phyloP scores from a whole-genome alignment of 2,888 invertebrate species.

The Pimpla rufipes region DNA sequence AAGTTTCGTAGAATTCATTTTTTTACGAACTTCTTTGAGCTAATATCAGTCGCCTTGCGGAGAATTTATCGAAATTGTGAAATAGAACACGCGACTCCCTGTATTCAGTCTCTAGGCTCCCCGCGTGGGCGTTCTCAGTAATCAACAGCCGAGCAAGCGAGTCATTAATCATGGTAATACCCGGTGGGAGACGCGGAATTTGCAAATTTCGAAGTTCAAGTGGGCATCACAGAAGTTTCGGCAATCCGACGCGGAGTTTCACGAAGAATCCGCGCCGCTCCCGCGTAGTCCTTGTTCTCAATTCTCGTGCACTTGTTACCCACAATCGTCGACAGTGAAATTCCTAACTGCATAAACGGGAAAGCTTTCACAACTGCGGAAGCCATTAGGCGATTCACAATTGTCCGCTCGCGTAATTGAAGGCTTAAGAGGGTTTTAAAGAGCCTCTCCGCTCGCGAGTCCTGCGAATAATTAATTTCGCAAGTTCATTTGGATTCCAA shows the following conservation, averaged over 20 bases:
- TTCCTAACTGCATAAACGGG: constrained; percentile 28
- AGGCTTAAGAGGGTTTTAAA: constrained; percentile 36
- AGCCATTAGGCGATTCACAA: constrained; percentile 23
- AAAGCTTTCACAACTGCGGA: constrained; percentile 23
- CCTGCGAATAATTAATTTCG: constrained; percentile 49
- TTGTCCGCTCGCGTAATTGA: constrained; percentile 34
- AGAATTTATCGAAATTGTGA: background rate
- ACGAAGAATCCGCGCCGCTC: constrained; percentile 15
- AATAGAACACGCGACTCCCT: too few species aligned
- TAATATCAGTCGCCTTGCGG: background rate
- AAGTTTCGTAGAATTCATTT: too few species aligned
- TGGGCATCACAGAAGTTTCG: constrained; percentile 41
- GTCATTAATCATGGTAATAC: constrained; percentile 43
- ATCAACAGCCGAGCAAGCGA: constrained; percentile 5
- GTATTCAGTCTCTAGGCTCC: background rate
- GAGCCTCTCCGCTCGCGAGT: constrained; percentile 27
- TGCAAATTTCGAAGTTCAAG: constrained; percentile 34
- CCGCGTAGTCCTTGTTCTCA: background rate
- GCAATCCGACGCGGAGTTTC: constrained; percentile 25
- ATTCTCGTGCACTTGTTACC: constrained; percentile 22
- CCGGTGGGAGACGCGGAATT: constrained; percentile 4
- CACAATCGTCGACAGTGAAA: constrained; percentile 46
- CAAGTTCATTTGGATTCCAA: background rate
- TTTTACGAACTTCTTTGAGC: too few species aligned
- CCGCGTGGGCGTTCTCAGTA: background rate